phyloP scores from a whole-genome alignment of 2,888 invertebrate species.

The Dendrolimus pini region DNA sequence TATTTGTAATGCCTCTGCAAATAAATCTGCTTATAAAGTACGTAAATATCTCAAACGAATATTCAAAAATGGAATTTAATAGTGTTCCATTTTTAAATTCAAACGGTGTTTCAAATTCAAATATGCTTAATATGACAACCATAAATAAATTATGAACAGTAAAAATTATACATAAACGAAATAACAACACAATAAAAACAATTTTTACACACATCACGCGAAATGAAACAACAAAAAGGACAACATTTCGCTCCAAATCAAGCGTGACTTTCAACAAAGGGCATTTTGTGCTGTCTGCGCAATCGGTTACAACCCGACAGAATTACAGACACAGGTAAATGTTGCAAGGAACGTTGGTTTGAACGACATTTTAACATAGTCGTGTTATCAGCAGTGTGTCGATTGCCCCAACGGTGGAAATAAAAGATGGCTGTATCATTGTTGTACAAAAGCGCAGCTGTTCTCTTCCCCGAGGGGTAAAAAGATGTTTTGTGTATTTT shows the following conservation, averaged over 20 bases:
- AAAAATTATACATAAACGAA: constrained; percentile 13
- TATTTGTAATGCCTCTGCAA: too few relatives aligned
- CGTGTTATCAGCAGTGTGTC: constrained; percentile 44
- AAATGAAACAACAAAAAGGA: constrained; percentile 70
- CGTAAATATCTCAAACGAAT: too few relatives aligned
- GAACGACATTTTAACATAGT: constrained; percentile 24
- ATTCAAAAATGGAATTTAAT: too few relatives aligned
- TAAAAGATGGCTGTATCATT: constrained; percentile 72
- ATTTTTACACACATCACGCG: constrained; percentile 64
- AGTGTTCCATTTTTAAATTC: background rate
- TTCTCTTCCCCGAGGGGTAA: constrained; percentile 69
- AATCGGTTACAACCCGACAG: constrained; percentile 44
- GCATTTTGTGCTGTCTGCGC: constrained; percentile 47
- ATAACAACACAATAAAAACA: constrained; percentile 38
- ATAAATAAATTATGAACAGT: constrained; percentile 18
- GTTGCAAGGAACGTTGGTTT: constrained; percentile 8
- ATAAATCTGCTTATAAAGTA: too few relatives aligned
- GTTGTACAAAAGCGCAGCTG: constrained; percentile 73
- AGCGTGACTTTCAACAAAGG: constrained; percentile 72
- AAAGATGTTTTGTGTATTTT: constrained; percentile 64
- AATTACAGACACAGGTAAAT: constrained; percentile 22
- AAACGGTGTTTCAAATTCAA: constrained; percentile 1
- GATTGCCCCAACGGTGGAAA: constrained; percentile 64
- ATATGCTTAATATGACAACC: constrained; percentile 21
- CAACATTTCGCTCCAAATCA: constrained; percentile 69